Conservation (phyloP, 2,113 vertebrate species). For the Urocitellus parryii region DNA sequence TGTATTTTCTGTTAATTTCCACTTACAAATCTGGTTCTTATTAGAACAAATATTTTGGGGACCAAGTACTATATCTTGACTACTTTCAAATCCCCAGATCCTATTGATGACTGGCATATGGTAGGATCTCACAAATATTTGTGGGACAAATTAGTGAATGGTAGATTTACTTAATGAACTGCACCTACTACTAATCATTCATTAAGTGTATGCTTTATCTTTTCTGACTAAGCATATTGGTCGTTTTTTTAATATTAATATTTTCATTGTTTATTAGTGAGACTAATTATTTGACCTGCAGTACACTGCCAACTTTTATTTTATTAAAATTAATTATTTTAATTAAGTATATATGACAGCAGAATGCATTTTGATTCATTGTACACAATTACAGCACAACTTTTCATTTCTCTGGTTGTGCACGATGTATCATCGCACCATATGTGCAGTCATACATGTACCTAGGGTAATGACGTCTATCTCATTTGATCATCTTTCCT, state of each 20-base stretch:
- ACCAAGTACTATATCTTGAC: background rate
- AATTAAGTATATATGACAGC: too few species aligned
- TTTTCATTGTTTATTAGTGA: too few species aligned
- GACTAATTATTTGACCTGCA: too few species aligned
- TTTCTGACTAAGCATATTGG: slow-evolving; percentile 41
- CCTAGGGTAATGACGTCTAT: too few species aligned
- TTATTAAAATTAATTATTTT: too few species aligned
- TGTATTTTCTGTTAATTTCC: background rate
- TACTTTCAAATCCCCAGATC: background rate
- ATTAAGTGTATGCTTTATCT: slow-evolving; percentile 51
- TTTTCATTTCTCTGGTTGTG: too few species aligned
- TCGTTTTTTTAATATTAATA: background rate
- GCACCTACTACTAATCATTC: slow-evolving; percentile 34
- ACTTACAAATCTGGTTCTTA: background rate
- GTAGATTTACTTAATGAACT: slow-evolving; percentile 38
- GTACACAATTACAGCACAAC: too few species aligned
- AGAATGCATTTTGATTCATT: too few species aligned
- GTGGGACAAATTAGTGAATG: slow-evolving; percentile 19
- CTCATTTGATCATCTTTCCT: too few species aligned
- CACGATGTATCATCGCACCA: too few species aligned
- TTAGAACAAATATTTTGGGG: background rate
- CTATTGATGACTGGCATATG: background rate
- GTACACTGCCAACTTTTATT: too few species aligned
- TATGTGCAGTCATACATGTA: too few species aligned
- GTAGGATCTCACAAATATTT: slow-evolving; percentile 3